Evolutionary conservation across 2,888 invertebrate genomes (phyloP), one percentile per base, ranked within the genome.

Genomic region (Cylindroiulus punctatus): DNA sequence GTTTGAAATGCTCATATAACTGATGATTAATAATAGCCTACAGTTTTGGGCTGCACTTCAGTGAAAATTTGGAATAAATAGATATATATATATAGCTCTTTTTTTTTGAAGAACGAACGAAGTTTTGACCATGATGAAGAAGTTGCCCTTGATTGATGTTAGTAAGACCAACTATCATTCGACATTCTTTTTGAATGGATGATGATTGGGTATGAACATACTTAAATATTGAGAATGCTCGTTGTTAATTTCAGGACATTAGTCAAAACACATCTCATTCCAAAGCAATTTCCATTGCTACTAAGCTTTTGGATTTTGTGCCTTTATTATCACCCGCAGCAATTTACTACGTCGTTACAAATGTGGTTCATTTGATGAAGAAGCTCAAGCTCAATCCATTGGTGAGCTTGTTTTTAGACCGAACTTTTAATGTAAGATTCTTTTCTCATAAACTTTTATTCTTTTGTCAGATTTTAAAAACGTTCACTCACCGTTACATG

Each of bases 401-500:
- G 26, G 84, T 84, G 17, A 84, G 32, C n/a, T 8, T 42, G 22
- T 84, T 42, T 32, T 36, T 84, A 36, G 14, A 36, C 7, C 7
- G 7, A 36, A 2, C 3, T 36, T 36, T 36, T 36, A 4, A 36
- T 36, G 2, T 36, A 82, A 5, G 30, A 82, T 82, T 12, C 32
- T 19, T n/a, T n/a, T n/a, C 36, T 36, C 83, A 32, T 32, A 82
- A 5, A 19, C 32, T 8, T 44, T 84, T 14, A 30, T 36, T 84
- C 8, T 44, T 44, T 8, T 47, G 19, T 14, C 30, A 84, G 84
- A 84, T 84, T 44, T 84, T 84, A 7, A 84, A 84, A 47, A 84
- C 84, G 26, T 84, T 84, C 26, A 47, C 47, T 8, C 47, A 84
- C n/a, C 84, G 84, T 10, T 26, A 82, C 36, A 84, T 47, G n/a